Evolutionary conservation across 2,797 vertebrate genomes (phyloP).

Genomic region (Platalea minor): DNA sequence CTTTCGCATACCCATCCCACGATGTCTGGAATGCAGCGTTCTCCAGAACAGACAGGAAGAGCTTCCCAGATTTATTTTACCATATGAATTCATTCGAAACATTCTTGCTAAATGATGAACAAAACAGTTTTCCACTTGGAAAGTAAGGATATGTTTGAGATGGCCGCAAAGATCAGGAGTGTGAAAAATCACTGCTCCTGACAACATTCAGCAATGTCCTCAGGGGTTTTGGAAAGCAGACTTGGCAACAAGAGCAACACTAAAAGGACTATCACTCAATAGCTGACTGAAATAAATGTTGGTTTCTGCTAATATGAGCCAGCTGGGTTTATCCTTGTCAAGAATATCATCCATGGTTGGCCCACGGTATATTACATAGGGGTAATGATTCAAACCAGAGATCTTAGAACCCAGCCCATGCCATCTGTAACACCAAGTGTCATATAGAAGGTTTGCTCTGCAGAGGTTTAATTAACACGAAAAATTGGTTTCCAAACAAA

Average conservation of each 20-base stretch:
- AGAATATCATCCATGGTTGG: not conserved
- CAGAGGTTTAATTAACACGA: constrained; percentile 8
- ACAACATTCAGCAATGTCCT: not conserved
- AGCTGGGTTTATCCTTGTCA: constrained; percentile 48
- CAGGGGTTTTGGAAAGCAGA: not conserved
- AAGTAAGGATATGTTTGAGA: not conserved
- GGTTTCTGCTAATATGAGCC: not conserved
- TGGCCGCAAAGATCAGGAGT: not conserved
- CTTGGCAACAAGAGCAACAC: not conserved
- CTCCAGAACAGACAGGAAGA: not conserved
- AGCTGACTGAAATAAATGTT: constrained; percentile 24
- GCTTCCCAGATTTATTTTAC: not conserved
- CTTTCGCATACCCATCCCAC: not conserved
- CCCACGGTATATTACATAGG: not conserved
- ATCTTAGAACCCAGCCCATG: not conserved
- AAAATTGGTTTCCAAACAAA: not conserved
- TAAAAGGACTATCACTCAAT: constrained; percentile 6
- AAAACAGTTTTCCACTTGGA: not conserved
- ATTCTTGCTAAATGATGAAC: not conserved
- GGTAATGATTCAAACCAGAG: not conserved
- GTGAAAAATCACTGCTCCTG: not conserved
- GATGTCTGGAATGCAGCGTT: constrained; percentile 5
- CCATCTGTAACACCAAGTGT: not conserved
- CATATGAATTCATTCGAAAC: not conserved
- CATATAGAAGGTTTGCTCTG: not conserved